Evolutionary conservation across 1,140 invertebrate genomes (phyloP).

Genomic region (Limonius californicus): DNA sequence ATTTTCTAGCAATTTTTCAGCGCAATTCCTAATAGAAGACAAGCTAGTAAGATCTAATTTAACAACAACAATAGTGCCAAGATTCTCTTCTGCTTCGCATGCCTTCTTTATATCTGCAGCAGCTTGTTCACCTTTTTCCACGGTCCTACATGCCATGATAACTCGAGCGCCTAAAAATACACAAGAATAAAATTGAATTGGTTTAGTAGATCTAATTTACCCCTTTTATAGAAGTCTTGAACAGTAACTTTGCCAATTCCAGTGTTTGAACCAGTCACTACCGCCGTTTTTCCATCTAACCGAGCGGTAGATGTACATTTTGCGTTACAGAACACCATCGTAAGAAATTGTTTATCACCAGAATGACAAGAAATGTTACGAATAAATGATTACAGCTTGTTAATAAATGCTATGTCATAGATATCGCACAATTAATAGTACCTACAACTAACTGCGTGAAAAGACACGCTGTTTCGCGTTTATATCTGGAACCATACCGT

Average conservation of each 20-base stretch:
- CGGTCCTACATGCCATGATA: conserved; percentile 64
- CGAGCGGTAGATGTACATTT: conserved; percentile 56
- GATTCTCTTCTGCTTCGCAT: conserved; percentile 43
- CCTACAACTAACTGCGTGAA: too few species aligned
- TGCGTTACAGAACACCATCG: too few species aligned
- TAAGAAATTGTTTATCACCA: too few species aligned
- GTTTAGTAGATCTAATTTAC: conserved; percentile 40
- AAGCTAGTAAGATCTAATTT: conserved; percentile 68
- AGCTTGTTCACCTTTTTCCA: conserved; percentile 51
- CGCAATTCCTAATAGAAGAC: conserved; percentile 66
- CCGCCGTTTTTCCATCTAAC: conserved; percentile 70
- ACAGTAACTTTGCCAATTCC: conserved; percentile 89
- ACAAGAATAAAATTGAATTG: not conserved
- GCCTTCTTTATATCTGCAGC: conserved; percentile 44
- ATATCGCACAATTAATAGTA: too few species aligned
- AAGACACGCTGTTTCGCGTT: too few species aligned
- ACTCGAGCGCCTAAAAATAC: conserved; percentile 53
- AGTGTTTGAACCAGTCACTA: conserved; percentile 85
- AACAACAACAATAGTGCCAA: conserved; percentile 43
- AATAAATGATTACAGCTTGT: too few species aligned
- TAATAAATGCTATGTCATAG: too few species aligned
- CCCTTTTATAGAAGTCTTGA: conserved; percentile 68
- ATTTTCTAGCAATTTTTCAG: conserved; percentile 47
- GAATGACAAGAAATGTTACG: too few species aligned
- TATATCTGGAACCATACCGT: too few species aligned